These are phyloP conservation scores for Palythoa grandis DNA, from an alignment of 92 coral and sea anemone genomes.

Conservation along the genomic window DNA sequence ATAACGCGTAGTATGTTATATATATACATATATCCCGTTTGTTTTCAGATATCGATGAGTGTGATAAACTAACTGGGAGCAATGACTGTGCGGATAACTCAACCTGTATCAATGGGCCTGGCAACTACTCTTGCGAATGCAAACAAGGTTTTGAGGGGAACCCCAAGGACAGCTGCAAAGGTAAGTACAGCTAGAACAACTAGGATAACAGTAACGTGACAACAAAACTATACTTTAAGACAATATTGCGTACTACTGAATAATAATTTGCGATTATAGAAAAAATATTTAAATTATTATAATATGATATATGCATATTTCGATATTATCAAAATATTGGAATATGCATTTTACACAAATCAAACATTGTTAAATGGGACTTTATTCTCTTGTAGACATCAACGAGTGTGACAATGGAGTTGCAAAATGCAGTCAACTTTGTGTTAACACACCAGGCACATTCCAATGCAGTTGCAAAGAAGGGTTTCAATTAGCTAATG, in stretches of 20 bases:
- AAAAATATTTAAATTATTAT: no score
- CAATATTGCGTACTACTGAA: no score
- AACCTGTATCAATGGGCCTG: slow-evolving; percentile 41
- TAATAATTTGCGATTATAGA: no score
- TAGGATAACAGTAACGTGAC: neutral
- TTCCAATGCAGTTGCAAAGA: slow-evolving; percentile 63
- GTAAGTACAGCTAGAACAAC: slow-evolving; percentile 27
- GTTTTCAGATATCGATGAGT: slow-evolving; percentile 68
- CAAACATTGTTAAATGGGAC: neutral
- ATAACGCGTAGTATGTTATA: no score
- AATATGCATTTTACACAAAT: no score
- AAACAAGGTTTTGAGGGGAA: slow-evolving; percentile 65
- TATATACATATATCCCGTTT: neutral
- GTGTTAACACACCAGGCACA: slow-evolving; percentile 62
- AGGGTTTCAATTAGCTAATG: slow-evolving; percentile 59
- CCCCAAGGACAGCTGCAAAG: slow-evolving; percentile 67
- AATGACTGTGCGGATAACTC: slow-evolving; percentile 46
- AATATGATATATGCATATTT: no score
- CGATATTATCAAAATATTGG: no score
- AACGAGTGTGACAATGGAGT: slow-evolving; percentile 54
- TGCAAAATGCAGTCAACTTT: slow-evolving; percentile 59
- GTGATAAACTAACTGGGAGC: neutral
- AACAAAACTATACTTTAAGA: no score
- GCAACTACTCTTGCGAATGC: slow-evolving; percentile 58
- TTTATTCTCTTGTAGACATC: slow-evolving; percentile 49